phyloP scores from a whole-genome alignment of 1,140 invertebrate genomes.

The Bradysia coprophila region DNA sequence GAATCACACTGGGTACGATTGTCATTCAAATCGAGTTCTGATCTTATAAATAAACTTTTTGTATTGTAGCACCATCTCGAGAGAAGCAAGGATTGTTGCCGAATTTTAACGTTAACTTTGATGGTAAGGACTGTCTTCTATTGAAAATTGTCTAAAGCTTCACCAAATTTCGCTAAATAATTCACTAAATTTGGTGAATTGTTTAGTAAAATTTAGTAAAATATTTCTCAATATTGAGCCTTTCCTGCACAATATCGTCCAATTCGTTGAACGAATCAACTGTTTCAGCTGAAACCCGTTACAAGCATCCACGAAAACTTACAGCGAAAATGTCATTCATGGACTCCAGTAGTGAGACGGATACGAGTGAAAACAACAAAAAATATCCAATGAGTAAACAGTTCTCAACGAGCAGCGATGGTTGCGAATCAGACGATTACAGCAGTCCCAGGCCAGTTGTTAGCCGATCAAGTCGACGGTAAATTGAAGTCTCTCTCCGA shows the following conservation, averaged over 20 bases:
- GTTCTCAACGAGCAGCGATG: constrained; percentile 18
- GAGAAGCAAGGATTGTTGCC: constrained; percentile 19
- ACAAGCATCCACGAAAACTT: background rate
- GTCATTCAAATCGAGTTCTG: constrained; percentile 10
- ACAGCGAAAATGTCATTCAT: constrained; percentile 1
- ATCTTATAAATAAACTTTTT: too few species aligned
- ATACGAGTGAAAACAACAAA: constrained; percentile 8
- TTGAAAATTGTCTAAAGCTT: background rate
- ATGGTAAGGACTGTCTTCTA: constrained; percentile 9
- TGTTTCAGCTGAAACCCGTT: background rate
- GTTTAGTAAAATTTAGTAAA: too few species aligned
- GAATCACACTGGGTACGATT: too few species aligned
- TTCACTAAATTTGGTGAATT: too few species aligned
- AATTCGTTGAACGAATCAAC: background rate
- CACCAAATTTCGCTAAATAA: too few species aligned
- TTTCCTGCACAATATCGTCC: too few species aligned
- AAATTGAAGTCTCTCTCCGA: too few species aligned
- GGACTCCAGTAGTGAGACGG: constrained; percentile 18
- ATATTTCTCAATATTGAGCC: too few species aligned
- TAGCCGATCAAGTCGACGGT: too few species aligned
- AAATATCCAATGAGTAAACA: constrained; percentile 8
- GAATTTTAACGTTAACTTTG: constrained; percentile 14
- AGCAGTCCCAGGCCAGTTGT: constrained; percentile 5
- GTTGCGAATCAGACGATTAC: constrained; percentile 18
- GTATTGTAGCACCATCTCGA: constrained; percentile 11